Conservation (phyloP, 2,888 invertebrate species). For the Macaria notata region DNA sequence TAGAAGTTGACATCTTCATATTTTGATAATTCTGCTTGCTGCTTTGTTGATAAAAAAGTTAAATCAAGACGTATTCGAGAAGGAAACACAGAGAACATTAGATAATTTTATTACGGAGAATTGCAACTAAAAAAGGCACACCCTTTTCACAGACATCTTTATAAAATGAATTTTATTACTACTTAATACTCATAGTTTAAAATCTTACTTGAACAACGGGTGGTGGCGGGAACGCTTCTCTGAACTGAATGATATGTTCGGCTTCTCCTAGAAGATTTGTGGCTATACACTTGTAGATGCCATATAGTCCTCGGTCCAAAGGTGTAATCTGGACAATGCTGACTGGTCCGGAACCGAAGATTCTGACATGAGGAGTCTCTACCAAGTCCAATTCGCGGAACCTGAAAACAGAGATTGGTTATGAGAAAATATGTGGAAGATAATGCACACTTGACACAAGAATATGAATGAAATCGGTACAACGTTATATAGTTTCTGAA, state of each 20-base stretch:
- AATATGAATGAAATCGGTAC: too few relatives aligned
- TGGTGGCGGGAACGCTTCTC: conserved; percentile 88
- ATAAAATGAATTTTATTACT: too few relatives aligned
- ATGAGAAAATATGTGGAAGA: not conserved
- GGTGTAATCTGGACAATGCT: conserved; percentile 89
- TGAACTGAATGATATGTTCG: conserved; percentile 86
- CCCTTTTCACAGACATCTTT: too few relatives aligned
- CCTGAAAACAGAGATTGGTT: conserved; percentile 39
- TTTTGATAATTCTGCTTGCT: too few relatives aligned
- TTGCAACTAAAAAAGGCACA: too few relatives aligned
- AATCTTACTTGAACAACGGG: conserved; percentile 77
- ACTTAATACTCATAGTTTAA: too few relatives aligned
- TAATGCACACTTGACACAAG: not conserved
- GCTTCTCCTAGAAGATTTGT: conserved; percentile 88
- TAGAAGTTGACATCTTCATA: too few relatives aligned
- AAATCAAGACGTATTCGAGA: too few relatives aligned
- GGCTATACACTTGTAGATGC: conserved; percentile 91
- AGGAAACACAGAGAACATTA: too few relatives aligned
- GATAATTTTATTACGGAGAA: too few relatives aligned
- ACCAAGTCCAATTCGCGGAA: conserved; percentile 79
- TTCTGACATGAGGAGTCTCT: conserved; percentile 82
- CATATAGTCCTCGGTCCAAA: conserved; percentile 84
- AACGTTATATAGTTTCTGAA: too few relatives aligned
- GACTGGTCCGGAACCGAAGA: conserved; percentile 86
- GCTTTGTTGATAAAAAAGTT: too few relatives aligned